phyloP scores from a whole-genome alignment of 1,140 invertebrate genomes.

The Philopotamus ludificatus region DNA sequence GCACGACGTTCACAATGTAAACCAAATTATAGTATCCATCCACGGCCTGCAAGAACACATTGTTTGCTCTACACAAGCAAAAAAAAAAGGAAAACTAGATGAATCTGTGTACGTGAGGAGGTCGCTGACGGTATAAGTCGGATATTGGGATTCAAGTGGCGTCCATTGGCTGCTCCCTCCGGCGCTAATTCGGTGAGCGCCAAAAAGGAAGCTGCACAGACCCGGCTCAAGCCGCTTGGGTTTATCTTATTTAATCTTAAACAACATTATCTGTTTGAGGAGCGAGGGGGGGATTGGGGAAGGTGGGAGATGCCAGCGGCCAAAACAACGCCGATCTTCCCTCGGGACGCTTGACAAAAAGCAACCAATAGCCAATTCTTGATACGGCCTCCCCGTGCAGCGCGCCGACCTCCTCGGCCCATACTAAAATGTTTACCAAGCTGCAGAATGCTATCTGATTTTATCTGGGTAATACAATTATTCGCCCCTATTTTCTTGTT shows the following conservation, averaged over 20 bases:
- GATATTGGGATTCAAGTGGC: slow-evolving; percentile 29
- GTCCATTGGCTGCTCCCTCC: neutral
- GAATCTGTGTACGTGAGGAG: slow-evolving; percentile 19
- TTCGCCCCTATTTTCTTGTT: neutral
- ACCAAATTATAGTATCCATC: slow-evolving; percentile 28
- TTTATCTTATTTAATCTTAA: slow-evolving; percentile 40
- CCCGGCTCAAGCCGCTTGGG: slow-evolving; percentile 13
- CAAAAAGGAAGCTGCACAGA: slow-evolving; percentile 13
- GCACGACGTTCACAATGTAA: too few relatives aligned
- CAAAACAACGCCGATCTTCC: slow-evolving; percentile 21
- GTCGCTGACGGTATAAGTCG: slow-evolving; percentile 9
- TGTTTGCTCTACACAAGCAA: too few relatives aligned
- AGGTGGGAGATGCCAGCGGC: neutral
- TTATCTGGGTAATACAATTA: neutral
- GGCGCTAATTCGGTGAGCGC: slow-evolving; percentile 24
- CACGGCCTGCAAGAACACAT: neutral
- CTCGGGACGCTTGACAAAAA: slow-evolving; percentile 17
- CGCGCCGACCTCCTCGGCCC: neutral
- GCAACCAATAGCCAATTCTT: neutral
- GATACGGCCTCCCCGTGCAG: neutral
- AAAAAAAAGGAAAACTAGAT: slow-evolving; percentile 10
- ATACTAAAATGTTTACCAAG: neutral
- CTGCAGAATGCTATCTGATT: neutral
- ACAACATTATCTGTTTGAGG: slow-evolving; percentile 34
- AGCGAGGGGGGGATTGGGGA: neutral